Evolutionary conservation across 2,888 invertebrate species (phyloP), one percentile per base, ranked within the genome.

Genomic region (Gerosis bhagava): DNA sequence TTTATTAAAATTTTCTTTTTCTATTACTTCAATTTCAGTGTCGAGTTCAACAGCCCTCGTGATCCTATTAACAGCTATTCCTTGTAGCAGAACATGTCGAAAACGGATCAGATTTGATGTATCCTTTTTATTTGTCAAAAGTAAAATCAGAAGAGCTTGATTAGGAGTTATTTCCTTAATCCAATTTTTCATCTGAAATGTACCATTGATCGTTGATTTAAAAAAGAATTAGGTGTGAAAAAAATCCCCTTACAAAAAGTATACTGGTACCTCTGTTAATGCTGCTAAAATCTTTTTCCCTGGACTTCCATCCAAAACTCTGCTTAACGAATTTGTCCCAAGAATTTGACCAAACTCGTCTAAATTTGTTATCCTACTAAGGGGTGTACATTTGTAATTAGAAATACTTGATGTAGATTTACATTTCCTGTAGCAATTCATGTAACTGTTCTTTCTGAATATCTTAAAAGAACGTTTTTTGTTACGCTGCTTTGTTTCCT

Each of bases 11-110:
- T 75, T 69, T 64, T 87, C 86, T 49, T 60, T 77, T 53, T 83
- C 83, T 51, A 87, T 80, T 0, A 87, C 84, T 68, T 86, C 84
- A 8, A 84, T 78, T 60, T 87, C 86, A 79, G 83, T 78, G 47
- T 87, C 83, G 19, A 87, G 62, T 61, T 87, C 87, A 1, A 68
- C 65, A 3, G 71, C 68, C 15, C 70, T 63, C 5, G 84, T 86
- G 8, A 87, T 87, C 57, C 87, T 77, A 17, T 81, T 83, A 1
- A 83, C 71, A 5, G 87, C 84, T 31, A 87, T 86, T 0, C 78
- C 87, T 60, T 87, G 87, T 16, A 87, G 61, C 16, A 87, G 49
- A 10, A 84, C 52, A 0, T 75, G 67, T 28, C 76, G 63, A 46
- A 76, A 82, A 10, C 77, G 67, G 21, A 73, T 57, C 46, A 84